Percentiles rank a stretch among this genome's conserved stretches.
These are phyloP conservation scores for Pedetes capensis DNA, from an alignment of 2,113 vertebrate species.

Conservation along the genomic window DNA sequence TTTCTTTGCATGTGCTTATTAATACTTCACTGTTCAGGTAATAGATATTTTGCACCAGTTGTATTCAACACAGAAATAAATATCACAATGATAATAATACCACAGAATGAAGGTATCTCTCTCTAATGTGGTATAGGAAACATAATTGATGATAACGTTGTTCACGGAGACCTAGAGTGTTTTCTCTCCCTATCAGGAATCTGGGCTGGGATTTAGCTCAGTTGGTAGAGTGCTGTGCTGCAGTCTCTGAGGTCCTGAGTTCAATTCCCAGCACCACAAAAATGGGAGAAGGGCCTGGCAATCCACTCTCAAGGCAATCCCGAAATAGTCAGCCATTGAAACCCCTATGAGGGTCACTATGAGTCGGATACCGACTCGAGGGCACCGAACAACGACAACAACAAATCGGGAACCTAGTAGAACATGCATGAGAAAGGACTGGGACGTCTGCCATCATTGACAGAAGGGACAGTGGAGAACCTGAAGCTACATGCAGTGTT, in stretches of 20 bases:
- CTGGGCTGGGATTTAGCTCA: too few relatives aligned
- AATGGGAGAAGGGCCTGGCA: too few relatives aligned
- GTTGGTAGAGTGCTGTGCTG: too few relatives aligned
- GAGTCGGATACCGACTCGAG: too few relatives aligned
- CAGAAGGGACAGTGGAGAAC: background rate
- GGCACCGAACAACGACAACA: too few relatives aligned
- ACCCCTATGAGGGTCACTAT: too few relatives aligned
- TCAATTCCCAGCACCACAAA: too few relatives aligned
- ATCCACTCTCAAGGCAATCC: too few relatives aligned
- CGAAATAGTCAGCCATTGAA: too few relatives aligned
- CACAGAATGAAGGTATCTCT: conserved; percentile 67
- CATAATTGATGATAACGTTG: background rate
- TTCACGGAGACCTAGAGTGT: background rate
- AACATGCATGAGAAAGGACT: conserved; percentile 12
- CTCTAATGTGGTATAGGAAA: conserved; percentile 47
- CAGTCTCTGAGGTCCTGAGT: too few relatives aligned
- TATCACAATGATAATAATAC: conserved; percentile 69
- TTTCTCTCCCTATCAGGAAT: background rate
- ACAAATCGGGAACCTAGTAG: background rate
- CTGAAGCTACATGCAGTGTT: background rate
- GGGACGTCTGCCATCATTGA: background rate
- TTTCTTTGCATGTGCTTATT: background rate
- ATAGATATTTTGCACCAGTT: conserved; percentile 40
- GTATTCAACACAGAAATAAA: conserved; percentile 51
- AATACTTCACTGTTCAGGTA: conserved; percentile 44